phyloP scores from a whole-genome alignment of 2,888 invertebrate species.

The Escarpia spicata region DNA sequence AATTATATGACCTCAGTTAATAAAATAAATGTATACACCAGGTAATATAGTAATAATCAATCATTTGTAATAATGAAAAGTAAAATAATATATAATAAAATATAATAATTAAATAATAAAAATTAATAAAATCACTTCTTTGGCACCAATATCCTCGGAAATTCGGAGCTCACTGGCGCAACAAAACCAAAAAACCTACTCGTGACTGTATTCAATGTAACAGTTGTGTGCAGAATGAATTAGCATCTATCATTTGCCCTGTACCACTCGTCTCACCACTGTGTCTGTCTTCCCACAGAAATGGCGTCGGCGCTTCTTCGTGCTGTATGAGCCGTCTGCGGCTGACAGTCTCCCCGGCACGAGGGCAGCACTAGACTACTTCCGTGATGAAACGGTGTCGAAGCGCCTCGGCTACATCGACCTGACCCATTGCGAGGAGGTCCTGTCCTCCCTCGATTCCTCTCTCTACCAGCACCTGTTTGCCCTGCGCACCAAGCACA shows the following conservation, averaged over 20 bases:
- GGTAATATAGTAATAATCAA: too few relatives aligned
- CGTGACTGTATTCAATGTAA: too few relatives aligned
- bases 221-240: too few relatives aligned
- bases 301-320: constrained; percentile 96
- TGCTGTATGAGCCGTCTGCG: constrained; percentile 76
- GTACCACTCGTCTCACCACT: background rate
- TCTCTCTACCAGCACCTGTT: constrained; percentile 56
- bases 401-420: constrained; percentile 72
- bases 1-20: too few relatives aligned
- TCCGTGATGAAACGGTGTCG: constrained; percentile 74
- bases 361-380: constrained; percentile 93
- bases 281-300: constrained; percentile 72
- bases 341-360: constrained; percentile 74
- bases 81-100: too few relatives aligned
- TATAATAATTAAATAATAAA: too few relatives aligned
- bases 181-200: too few relatives aligned
- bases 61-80: too few relatives aligned
- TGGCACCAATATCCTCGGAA: too few relatives aligned
- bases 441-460: constrained; percentile 67
- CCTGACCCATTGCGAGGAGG: constrained; percentile 95
- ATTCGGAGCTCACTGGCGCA: too few relatives aligned
- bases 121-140: too few relatives aligned
- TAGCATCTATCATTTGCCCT: background rate
- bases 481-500: constrained; percentile 58
- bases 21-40: too few relatives aligned